phyloP scores from a whole-genome alignment of 2,797 vertebrate species.

The Enteromius radiatus region DNA sequence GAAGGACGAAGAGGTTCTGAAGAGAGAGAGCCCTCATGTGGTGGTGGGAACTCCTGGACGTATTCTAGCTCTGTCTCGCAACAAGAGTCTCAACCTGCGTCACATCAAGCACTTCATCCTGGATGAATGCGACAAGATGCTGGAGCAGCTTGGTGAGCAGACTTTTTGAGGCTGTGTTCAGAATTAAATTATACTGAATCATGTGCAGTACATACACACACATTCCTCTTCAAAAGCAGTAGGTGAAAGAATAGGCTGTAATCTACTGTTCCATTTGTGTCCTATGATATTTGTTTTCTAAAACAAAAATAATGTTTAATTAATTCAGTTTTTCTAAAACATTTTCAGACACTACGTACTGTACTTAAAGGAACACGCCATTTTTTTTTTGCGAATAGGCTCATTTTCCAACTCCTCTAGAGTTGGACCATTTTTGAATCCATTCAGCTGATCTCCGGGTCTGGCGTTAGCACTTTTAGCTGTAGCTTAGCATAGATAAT shows the following conservation, averaged over 20 bases:
- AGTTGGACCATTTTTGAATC: too few relatives aligned
- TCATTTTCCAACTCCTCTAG: too few relatives aligned
- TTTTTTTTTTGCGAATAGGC: too few relatives aligned
- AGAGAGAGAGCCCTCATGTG: slow-evolving; percentile 84
- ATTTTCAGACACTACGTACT: too few relatives aligned
- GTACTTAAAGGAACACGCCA: too few relatives aligned
- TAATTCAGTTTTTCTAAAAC: background rate
- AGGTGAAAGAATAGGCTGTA: background rate
- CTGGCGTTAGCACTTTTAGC: too few relatives aligned
- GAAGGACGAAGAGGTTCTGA: slow-evolving; percentile 85
- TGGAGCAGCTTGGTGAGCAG: slow-evolving; percentile 85
- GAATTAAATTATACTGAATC: background rate
- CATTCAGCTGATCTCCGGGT: too few relatives aligned
- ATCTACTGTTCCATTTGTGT: background rate
- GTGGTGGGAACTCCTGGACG: slow-evolving; percentile 85
- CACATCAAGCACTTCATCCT: slow-evolving; percentile 88
- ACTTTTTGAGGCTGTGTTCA: background rate
- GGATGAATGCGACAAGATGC: slow-evolving; percentile 88
- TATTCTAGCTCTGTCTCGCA: slow-evolving; percentile 81
- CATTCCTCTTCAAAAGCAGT: background rate
- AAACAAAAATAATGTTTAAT: background rate
- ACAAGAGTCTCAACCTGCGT: slow-evolving; percentile 84
- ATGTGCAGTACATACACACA: background rate
- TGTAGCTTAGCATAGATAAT: too few relatives aligned
- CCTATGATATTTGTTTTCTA: background rate